Base-by-base conservation (phyloP, 2,113 vertebrate species). In the Eupsittula cactorum region DNA sequence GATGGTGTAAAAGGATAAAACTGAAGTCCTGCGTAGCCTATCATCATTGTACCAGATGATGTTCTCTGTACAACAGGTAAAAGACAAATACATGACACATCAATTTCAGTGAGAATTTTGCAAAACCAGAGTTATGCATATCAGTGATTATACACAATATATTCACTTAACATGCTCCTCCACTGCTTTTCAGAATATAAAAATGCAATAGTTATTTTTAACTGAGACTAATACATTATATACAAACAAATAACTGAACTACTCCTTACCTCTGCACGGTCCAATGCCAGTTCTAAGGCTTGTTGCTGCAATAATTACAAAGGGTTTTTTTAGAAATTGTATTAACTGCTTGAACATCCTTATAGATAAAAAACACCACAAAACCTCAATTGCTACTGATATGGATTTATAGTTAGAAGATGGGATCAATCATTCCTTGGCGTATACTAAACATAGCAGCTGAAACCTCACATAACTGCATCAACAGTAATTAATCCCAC, bases 281-380 rank as follows among this genome's bases (percentile, higher is more conserved):
- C 99, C 98, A 99, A 98, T 98, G 99, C 99, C 98, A 99, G 98
- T 98, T 99, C 99, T 97, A 99, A 98, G 98, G 99, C 98, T 97
- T 99, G 99, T 94, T 99, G 99, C 99, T 99, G 96, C 35, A 98
- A 98, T 87, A 96, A 93, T 92, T 64, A 92, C 31, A 96, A 94
- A 88, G 9, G 13, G 6, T 23, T 68, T 82, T 97, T 96, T 97
- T 84, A 92, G 46, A 73, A 93, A 63, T 37, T 11, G 33, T 3
- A 33, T 46, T 8, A 92, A 67, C 14, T 52, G 21, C 76, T 84
- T 86, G 62, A 80, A 81, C 19, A 59, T 12, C 1, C 8, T 69
- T 17, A 59, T 19, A 65, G 42, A 49, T 50, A 63, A 69, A 68
- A 79, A 47, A 1, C 13, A 59, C 7, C 17, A 75, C 33, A 64